Evolutionary conservation across 2,888 invertebrate genomes (phyloP).

Genomic region (Tridacna crocea): DNA sequence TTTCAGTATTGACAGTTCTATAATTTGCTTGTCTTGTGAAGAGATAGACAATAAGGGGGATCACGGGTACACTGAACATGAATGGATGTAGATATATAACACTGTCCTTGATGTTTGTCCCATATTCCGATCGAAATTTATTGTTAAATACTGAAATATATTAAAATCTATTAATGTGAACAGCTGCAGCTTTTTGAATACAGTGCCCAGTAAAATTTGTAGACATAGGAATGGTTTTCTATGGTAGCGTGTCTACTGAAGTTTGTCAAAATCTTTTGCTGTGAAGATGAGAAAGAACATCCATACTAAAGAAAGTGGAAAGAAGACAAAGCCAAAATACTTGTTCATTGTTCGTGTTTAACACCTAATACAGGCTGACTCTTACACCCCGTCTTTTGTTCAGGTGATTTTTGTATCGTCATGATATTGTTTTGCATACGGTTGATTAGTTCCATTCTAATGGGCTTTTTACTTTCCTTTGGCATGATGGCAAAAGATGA

Average conservation of each 20-base stretch:
- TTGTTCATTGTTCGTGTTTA: slow-evolving; percentile 49
- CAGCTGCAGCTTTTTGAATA: no score
- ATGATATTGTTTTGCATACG: slow-evolving; percentile 48
- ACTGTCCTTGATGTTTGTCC: not conserved
- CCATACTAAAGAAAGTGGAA: not conserved
- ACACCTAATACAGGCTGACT: slow-evolving; percentile 54
- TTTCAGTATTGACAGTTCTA: no score
- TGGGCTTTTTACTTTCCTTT: slow-evolving; percentile 31
- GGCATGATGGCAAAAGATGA: slow-evolving; percentile 61
- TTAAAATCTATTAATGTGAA: no score
- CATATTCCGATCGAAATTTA: not conserved
- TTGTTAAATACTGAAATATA: no score
- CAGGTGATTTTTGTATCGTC: slow-evolving; percentile 44
- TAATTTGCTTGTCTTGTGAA: no score
- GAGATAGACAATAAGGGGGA: slow-evolving; percentile 13
- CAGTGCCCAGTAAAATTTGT: no score
- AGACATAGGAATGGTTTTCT: no score
- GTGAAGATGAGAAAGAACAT: no score
- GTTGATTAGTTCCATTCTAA: slow-evolving; percentile 46
- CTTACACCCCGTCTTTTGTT: slow-evolving; percentile 51
- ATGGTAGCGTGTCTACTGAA: no score
- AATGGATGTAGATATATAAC: slow-evolving; percentile 64
- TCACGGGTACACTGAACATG: slow-evolving; percentile 58
- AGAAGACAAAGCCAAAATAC: slow-evolving; percentile 17
- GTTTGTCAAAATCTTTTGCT: no score